These are phyloP conservation scores for Procapra przewalskii DNA, from an alignment of 2,113 vertebrate genomes.

Conservation along the genomic window DNA sequence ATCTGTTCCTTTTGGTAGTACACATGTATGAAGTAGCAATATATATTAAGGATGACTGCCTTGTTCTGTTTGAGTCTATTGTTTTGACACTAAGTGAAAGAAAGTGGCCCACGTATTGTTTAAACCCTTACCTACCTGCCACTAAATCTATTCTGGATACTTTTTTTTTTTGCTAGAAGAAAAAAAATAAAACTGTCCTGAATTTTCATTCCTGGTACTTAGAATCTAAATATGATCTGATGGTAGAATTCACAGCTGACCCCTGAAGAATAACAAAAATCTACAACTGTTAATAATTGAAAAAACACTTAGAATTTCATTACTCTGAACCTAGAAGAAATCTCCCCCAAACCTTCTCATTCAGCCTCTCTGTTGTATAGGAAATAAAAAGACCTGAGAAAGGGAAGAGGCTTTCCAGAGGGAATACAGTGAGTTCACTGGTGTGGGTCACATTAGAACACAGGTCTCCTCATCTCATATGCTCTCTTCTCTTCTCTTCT, in stretches of 20 bases:
- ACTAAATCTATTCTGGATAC: neutral
- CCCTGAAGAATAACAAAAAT: neutral
- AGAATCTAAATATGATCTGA: neutral
- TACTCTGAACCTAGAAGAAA: neutral
- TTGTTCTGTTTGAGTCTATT: neutral
- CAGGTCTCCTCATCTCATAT: neutral
- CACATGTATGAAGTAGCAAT: neutral
- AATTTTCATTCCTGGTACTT: neutral
- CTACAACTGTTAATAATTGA: constrained; percentile 1
- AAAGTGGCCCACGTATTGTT: neutral
- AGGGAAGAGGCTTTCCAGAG: neutral
- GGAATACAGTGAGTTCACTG: neutral
- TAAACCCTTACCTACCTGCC: neutral
- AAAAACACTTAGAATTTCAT: neutral
- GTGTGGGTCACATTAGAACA: neutral
- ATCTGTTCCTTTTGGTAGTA: neutral
- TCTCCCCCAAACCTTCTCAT: neutral
- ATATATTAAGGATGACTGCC: neutral
- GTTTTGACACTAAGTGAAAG: neutral
- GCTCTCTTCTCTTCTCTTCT: neutral
- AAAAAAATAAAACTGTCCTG: neutral
- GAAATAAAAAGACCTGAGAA: neutral
- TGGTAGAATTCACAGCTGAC: neutral
- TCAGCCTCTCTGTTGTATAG: neutral
- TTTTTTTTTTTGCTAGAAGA: neutral